Evolutionary conservation across 1,140 invertebrate genomes (phyloP), one percentile per base, ranked within the genome.

Genomic region (Drosophila auraria): DNA sequence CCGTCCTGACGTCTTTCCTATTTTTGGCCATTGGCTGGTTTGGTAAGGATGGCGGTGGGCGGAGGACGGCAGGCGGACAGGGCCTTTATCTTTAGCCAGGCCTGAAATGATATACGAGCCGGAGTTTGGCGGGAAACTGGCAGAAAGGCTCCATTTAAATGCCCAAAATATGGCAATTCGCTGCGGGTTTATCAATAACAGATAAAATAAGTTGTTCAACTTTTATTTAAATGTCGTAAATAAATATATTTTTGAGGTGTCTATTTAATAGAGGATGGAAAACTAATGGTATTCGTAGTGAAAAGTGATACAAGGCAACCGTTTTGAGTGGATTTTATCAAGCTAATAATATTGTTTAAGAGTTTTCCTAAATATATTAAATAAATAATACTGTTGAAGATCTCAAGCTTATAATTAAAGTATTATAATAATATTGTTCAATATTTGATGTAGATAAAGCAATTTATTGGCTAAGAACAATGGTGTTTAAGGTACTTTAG

Each of bases 1-100:
- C 80, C 61, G 61, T 51, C 61, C 36, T 81, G 82, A 63, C 60
- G 73, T 78, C 78, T 66, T 70, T 65, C 78, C 68, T 53, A 50
- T 47, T 54, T 56, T 53, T 23, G 49, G 45, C 9, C 17, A 40
- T 27, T 44, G 51, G 36, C 12, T 49, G 64, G 20, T 7, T 20
- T 14, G 30, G 44, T n/a, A 20, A 1, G n/a, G 17, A 17, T 51
- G 66, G 62, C 27, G 7, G 17, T 15, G 5, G 23, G 11, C 20
- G 20, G 20, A 20, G 20, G 47, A 15, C 3, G 3, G 15, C 17
- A 20, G 25, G 23, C 4, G 49, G 51, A 12, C 27, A 64, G 47
- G 20, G n/a, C 45, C 54, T 44, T 73, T 73, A 73, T 73, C 71
- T 74, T 30, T 42, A 14, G 45, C 56, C 69, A 12, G 63, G 36